phyloP scores from a whole-genome alignment of 2,888 invertebrate genomes.

The Lucinisca nassula region DNA sequence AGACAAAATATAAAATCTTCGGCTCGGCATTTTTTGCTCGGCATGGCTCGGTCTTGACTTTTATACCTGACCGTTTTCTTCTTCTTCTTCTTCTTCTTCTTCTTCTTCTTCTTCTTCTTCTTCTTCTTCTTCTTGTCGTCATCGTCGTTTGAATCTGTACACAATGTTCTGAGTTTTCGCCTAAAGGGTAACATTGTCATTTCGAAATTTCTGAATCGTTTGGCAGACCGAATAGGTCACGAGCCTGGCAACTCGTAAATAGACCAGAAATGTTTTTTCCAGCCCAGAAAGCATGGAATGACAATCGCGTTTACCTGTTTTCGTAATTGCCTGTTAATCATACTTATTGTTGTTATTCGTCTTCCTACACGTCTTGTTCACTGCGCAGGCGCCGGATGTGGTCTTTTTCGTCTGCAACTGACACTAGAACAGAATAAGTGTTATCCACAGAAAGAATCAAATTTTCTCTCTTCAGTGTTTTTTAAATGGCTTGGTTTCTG shows the following conservation, averaged over 20 bases:
- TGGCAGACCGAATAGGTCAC: too few species aligned
- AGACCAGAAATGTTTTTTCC: background rate
- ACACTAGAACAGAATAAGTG: background rate
- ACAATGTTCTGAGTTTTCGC: too few species aligned
- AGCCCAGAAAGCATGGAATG: background rate
- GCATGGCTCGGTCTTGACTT: too few species aligned
- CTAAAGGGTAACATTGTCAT: too few species aligned
- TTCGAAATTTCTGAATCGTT: too few species aligned
- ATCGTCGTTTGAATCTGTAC: too few species aligned
- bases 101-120: too few species aligned
- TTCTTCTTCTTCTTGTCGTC: too few species aligned
- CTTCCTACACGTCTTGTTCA: background rate
- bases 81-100: too few species aligned
- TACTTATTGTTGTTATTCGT: background rate
- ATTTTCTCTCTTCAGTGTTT: background rate
- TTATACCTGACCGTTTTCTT: too few species aligned
- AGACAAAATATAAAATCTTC: too few species aligned
- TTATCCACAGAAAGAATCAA: background rate
- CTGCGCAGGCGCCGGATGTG: constrained; percentile 13
- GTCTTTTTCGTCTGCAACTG: background rate
- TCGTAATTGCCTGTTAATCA: constrained; percentile 7
- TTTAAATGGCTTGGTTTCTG: background rate
- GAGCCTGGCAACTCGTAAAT: background rate
- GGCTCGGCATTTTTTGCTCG: too few species aligned
- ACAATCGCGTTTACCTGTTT: background rate